Percentiles rank a stretch among this genome's conserved stretches.
These are phyloP conservation scores for Rhynchonycteris naso DNA, from an alignment of 2,797 vertebrate genomes.

Conservation along the genomic window DNA sequence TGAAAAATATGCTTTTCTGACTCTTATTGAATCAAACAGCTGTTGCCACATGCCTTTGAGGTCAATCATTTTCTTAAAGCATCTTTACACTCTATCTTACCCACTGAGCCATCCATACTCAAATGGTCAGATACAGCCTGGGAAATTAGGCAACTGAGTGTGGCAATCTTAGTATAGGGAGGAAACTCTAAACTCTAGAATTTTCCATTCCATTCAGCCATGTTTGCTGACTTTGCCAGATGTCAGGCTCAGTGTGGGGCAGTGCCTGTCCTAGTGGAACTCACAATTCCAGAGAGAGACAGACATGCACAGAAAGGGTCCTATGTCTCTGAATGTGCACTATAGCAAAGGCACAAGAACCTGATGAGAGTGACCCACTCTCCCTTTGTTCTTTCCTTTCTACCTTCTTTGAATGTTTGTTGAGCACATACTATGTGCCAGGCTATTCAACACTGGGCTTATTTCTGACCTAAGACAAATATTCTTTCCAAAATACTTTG, in stretches of 20 bases:
- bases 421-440: neutral
- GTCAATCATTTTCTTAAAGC: neutral
- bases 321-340: neutral
- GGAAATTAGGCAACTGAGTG: neutral
- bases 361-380: neutral
- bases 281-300: neutral
- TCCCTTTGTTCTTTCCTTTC: neutral
- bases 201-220: neutral
- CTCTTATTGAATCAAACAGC: neutral
- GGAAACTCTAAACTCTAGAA: neutral
- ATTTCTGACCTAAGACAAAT: neutral
- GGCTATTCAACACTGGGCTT: neutral
- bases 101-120: neutral
- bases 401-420: neutral
- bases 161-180: neutral
- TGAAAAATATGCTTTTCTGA: neutral
- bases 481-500: slow-evolving; percentile 46
- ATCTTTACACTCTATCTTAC: neutral
- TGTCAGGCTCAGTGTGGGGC: neutral
- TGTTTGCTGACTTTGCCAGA: neutral
- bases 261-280: neutral
- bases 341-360: neutral
- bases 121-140: neutral
- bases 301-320: neutral
- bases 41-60: neutral